Evolutionary conservation across 2,113 vertebrate genomes (phyloP).

Genomic region (Corythoichthys intestinalis): DNA sequence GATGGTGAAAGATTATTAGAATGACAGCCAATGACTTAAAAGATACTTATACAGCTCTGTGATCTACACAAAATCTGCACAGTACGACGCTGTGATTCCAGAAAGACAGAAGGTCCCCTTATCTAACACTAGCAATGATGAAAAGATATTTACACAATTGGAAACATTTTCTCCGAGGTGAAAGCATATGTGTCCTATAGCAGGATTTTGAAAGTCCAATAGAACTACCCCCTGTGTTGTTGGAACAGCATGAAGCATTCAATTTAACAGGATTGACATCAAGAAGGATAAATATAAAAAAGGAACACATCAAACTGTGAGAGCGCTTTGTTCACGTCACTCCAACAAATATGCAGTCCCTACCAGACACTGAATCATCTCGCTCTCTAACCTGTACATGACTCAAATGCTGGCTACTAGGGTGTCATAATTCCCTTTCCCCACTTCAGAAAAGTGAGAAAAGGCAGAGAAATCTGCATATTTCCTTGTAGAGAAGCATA

Average conservation of each 20-base stretch:
- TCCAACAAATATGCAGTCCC: background rate
- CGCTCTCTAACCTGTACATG: background rate
- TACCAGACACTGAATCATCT: background rate
- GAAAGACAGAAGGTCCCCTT: constrained; percentile 17
- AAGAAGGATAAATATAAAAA: background rate
- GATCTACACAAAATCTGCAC: constrained; percentile 9
- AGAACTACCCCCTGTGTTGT: constrained; percentile 6
- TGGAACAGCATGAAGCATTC: background rate
- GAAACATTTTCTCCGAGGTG: constrained; percentile 23
- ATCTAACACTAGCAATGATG: constrained; percentile 44
- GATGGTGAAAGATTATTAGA: too few relatives aligned
- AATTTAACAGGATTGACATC: background rate
- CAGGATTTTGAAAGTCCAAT: background rate
- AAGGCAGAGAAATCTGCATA: background rate
- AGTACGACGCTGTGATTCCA: constrained; percentile 6
- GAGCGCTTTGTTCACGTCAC: background rate
- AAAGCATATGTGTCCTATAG: constrained; percentile 1
- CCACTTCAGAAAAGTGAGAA: background rate
- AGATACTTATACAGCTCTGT: background rate
- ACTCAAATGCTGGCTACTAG: background rate
- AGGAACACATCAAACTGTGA: background rate
- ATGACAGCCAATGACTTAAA: too few relatives aligned
- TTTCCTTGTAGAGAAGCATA: background rate
- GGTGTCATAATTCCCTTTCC: background rate
- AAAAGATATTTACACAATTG: constrained; percentile 39